A percentile compares a stretch with the other conserved stretches of the same genome.
phyloP scores from a whole-genome alignment of 2,797 vertebrate species.

The Enteromius fasciolatus region DNA sequence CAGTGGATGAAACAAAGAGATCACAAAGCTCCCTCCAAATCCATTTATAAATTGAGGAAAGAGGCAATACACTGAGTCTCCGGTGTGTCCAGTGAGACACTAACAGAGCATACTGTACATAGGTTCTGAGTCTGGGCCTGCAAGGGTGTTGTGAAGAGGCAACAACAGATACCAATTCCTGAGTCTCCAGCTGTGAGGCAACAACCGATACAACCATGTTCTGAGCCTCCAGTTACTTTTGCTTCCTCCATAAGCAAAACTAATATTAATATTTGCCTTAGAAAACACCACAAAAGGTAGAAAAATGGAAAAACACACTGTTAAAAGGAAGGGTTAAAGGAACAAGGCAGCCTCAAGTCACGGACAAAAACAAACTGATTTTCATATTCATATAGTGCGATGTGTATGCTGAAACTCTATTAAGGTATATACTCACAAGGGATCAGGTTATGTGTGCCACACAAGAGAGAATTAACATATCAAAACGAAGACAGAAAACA shows the following conservation, averaged over 20 bases:
- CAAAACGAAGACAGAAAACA: slow-evolving; percentile 37
- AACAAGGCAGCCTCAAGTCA: neutral
- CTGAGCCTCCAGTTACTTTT: too few relatives aligned
- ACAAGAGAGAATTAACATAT: slow-evolving; percentile 40
- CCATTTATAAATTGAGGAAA: too few relatives aligned
- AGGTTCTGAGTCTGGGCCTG: too few relatives aligned
- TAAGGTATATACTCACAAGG: slow-evolving; percentile 41
- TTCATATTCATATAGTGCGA: slow-evolving; percentile 33
- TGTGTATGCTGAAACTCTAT: slow-evolving; percentile 29
- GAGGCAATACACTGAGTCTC: too few relatives aligned
- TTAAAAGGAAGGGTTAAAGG: slow-evolving; percentile 1
- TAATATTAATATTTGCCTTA: neutral
- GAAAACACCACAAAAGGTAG: neutral
- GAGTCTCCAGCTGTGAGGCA: too few relatives aligned
- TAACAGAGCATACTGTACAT: too few relatives aligned
- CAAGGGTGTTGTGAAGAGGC: too few relatives aligned
- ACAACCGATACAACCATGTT: too few relatives aligned
- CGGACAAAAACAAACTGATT: slow-evolving; percentile 14
- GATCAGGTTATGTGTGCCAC: slow-evolving; percentile 20
- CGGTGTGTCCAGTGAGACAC: too few relatives aligned
- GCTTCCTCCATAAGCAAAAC: neutral
- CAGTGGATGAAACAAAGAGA: too few relatives aligned
- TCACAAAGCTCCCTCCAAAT: too few relatives aligned
- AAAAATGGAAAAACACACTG: neutral
- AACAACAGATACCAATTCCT: too few relatives aligned